phyloP scores from a whole-genome alignment of 2,888 invertebrate genomes.

The Poecilus cupreus region DNA sequence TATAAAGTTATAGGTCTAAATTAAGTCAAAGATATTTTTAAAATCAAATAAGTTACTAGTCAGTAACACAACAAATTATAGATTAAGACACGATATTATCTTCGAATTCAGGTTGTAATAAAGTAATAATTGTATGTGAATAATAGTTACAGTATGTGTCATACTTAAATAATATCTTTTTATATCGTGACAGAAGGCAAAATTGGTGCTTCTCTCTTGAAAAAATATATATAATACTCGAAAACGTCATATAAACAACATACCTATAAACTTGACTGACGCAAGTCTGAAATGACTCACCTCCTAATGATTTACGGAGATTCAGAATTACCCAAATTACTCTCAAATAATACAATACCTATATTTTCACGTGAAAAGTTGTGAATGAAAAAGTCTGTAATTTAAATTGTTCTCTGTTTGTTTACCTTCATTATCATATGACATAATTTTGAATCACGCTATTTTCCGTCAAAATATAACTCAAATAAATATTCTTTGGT shows the following conservation, averaged over 20 bases:
- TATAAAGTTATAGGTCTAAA: neutral
- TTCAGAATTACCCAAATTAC: slow-evolving; percentile 14
- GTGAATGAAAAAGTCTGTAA: slow-evolving; percentile 5
- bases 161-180: slow-evolving; percentile 37
- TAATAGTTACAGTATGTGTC: slow-evolving; percentile 26
- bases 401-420: neutral
- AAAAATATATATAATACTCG: slow-evolving; percentile 33
- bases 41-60: neutral
- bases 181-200: slow-evolving; percentile 22
- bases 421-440: neutral
- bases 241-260: slow-evolving; percentile 33
- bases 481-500: too few relatives aligned
- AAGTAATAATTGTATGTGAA: slow-evolving; percentile 2
- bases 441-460: neutral
- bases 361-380: neutral
- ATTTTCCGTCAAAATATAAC: too few relatives aligned
- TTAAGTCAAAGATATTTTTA: slow-evolving; percentile 35
- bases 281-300: slow-evolving; percentile 18
- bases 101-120: neutral
- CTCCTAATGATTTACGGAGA: slow-evolving; percentile 11
- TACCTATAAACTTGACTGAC: slow-evolving; percentile 28
- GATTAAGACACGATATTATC: neutral
- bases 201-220: slow-evolving; percentile 33
- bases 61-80: neutral
- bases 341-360: slow-evolving; percentile 33